phyloP scores from a whole-genome alignment of 23 tunicate genomes.

The Halocynthia aurantium region DNA sequence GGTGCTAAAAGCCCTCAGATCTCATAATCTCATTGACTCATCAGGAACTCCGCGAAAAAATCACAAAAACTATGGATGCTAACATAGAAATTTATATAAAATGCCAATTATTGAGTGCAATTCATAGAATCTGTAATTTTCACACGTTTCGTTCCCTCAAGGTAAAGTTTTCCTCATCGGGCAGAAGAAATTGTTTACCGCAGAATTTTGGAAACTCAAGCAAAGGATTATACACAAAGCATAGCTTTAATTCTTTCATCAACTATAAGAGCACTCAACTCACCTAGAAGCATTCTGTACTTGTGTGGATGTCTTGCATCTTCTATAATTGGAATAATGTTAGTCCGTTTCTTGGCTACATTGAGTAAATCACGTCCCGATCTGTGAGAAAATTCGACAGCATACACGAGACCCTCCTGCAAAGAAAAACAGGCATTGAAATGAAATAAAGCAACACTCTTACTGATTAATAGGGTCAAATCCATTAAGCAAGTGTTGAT shows the following conservation, averaged over 20 bases:
- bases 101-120: too few species aligned
- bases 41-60: too few species aligned
- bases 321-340: slow-evolving; percentile 90
- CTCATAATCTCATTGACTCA: neutral
- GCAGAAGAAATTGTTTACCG: too few species aligned
- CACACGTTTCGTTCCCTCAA: too few species aligned
- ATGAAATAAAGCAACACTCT: neutral
- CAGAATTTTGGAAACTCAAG: too few species aligned
- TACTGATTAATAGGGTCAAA: neutral
- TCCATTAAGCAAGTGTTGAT: too few species aligned
- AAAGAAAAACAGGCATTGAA: neutral
- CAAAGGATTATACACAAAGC: too few species aligned
- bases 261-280: neutral
- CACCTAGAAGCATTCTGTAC: slow-evolving; percentile 98
- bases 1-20: neutral
- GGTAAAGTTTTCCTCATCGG: too few species aligned
- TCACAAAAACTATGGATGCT: too few species aligned
- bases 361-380: slow-evolving; percentile 98
- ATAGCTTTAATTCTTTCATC: too few species aligned
- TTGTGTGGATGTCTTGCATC: slow-evolving; percentile 97
- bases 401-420: slow-evolving; percentile 94
- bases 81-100: too few species aligned
- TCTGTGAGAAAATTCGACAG: slow-evolving; percentile 96
- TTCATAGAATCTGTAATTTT: too few species aligned
- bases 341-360: slow-evolving; percentile 92